Evolutionary conservation across 2,113 vertebrate genomes (phyloP).

Genomic region (Hyaena hyaena): DNA sequence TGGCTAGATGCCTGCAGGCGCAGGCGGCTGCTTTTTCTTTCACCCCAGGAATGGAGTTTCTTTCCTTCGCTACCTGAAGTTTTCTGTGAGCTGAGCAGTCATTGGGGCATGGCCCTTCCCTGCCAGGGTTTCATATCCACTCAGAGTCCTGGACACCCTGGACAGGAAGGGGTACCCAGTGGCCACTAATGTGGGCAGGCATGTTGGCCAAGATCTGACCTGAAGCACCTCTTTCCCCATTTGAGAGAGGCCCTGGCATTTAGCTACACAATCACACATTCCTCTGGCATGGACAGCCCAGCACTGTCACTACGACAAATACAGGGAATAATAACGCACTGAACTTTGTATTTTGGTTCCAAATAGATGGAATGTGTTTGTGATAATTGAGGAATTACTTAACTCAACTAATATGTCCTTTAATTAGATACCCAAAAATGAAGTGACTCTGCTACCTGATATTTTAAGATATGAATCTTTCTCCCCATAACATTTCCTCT

Average conservation of each 20-base stretch:
- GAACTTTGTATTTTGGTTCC: background rate
- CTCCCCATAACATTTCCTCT: background rate
- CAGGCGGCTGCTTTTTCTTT: background rate
- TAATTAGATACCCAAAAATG: background rate
- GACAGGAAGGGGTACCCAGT: background rate
- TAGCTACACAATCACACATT: background rate
- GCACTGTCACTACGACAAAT: background rate
- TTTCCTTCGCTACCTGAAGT: background rate
- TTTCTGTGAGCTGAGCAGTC: background rate
- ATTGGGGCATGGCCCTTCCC: background rate
- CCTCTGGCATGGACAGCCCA: background rate
- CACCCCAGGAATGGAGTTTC: background rate
- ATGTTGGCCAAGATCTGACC: background rate
- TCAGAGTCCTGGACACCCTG: accelerated
- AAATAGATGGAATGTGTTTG: background rate
- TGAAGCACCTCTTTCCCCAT: background rate
- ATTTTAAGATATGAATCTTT: background rate
- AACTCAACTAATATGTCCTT: background rate
- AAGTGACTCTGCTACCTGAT: background rate
- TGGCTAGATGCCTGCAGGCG: background rate
- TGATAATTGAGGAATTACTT: background rate
- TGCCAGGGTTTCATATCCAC: background rate
- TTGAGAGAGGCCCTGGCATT: background rate
- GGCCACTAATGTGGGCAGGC: background rate
- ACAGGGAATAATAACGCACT: background rate